Base-by-base conservation (phyloP, 2,888 invertebrate genomes). In the Drosophila siamana region DNA sequence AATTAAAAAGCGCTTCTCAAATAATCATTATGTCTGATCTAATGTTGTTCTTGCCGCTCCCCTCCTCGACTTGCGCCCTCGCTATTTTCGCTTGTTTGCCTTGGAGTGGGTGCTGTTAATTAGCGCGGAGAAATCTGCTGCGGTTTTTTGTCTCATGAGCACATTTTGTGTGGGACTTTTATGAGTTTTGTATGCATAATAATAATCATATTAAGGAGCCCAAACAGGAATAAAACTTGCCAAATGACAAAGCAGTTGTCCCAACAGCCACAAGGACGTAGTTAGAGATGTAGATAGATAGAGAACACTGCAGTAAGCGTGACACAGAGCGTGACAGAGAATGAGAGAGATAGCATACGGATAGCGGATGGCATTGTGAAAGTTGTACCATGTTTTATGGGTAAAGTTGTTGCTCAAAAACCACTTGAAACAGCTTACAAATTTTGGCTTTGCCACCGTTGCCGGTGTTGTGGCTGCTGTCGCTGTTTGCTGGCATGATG, bases 1-100 rank as follows among this genome's bases (percentile, higher is more conserved):
- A 83, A 88, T 83, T 88, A 88, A 86, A 82, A 88, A 72, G 83
- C 71, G 63, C 83, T 88, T 77, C 80, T 77, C 71, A 87, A 87
- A 86, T 79, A 85, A 88, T 88, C 88, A 88, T 88, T 76, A 78
- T 68, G 52, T 50, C 50, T 51, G 74, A 63, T 63, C 73, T 59
- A 55, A 59, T 67, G 67, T 51, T 74, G 66, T 61, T 40, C 15
- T 46, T 46, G 44, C 6, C 46, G 1, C 43, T 33, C 22, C 30
- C n/a, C 6, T 13, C n/a, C 13, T n/a, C n/a, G n/a, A n/a, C n/a
- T n/a, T n/a, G n/a, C n/a, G n/a, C n/a, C 11, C 7, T n/a, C 24
- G 9, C 7, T n/a, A 24, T 24, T 3, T 1, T 43, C 13, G 9
- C 24, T 30, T 15, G 43, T 28, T 40, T 15, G n/a, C 44, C 33